A percentile compares a stretch with the other conserved stretches of the same genome.
Conservation (phyloP, 2,888 invertebrate species). For the Coleophora flavipennella region DNA sequence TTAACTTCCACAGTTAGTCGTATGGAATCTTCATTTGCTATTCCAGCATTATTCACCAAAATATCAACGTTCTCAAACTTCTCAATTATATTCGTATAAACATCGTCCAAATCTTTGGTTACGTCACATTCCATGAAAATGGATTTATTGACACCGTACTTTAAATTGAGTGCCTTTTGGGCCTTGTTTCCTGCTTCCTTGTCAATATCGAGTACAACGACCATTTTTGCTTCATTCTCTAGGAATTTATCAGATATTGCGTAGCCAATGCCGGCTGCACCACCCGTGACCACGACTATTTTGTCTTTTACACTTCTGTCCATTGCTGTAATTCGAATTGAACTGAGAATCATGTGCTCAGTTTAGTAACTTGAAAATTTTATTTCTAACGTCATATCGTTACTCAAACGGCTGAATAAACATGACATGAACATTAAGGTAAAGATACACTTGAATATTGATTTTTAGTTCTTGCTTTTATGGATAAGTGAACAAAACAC, state of each 20-base stretch:
- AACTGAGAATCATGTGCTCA: too few species aligned
- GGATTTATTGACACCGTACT: slow-evolving; percentile 48
- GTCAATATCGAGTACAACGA: slow-evolving; percentile 24
- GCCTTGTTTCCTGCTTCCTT: slow-evolving; percentile 31
- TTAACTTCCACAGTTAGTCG: slow-evolving; percentile 26
- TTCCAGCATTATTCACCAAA: slow-evolving; percentile 45
- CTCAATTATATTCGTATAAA: slow-evolving; percentile 25
- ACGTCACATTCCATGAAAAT: slow-evolving; percentile 60
- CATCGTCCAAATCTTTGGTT: slow-evolving; percentile 41
- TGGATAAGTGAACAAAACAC: too few species aligned
- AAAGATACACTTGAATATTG: too few species aligned
- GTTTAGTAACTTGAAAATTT: too few species aligned
- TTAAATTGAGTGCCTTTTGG: slow-evolving; percentile 35
- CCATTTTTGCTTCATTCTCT: slow-evolving; percentile 34
- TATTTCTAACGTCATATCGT: too few species aligned
- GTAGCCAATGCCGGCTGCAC: slow-evolving; percentile 63
- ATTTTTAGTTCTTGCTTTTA: too few species aligned
- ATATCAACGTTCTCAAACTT: slow-evolving; percentile 35
- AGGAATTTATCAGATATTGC: slow-evolving; percentile 52
- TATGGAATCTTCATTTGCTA: slow-evolving; percentile 17
- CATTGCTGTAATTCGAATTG: neutral
- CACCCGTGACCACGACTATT: slow-evolving; percentile 55
- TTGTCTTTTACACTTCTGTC: slow-evolving; percentile 16
- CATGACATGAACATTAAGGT: too few species aligned
- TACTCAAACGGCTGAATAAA: too few species aligned